Base-by-base conservation (phyloP, 1,140 invertebrate genomes). In the Diabrotica virgifera region DNA sequence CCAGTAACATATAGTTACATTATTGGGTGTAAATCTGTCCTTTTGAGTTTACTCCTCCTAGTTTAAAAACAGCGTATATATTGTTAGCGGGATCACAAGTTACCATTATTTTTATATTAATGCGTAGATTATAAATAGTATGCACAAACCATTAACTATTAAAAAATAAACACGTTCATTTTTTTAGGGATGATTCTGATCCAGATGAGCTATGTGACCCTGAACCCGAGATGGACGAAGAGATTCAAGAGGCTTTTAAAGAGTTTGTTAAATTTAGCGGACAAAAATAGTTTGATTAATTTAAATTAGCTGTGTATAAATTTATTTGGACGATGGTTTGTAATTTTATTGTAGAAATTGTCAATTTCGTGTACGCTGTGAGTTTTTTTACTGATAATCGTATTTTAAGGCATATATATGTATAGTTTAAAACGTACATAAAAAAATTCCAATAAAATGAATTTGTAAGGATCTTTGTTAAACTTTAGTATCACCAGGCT, bases 161-260 rank as follows among this genome's bases (percentile, higher is more conserved):
- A 52, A 24, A 24, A 2, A 24, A 24, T 4, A 4, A 56, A 37
- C 12, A 14, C 6, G 35, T 10, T 9, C 5, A 14, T 37, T 75
- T 76, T 71, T 75, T 71, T 66, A 79, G 76, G 56, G 73, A 79
- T 65, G 74, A 79, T 54, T 65, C 71, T n/a, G 77, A 79, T 72
- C 78, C 81, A 56, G 81, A 82, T 65, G 76, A 70, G 35, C 67
- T 81, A 10, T 78, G 68, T 64, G 80, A 83, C 71, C 74, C 81
- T 3, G 76, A 79, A 67, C 80, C 81, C 5, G 82, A 83, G 77
- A 84, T 84, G 82, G 80, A 82, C 64, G 80, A 82, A 70, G 82
- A 84, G 68, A 81, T 82, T 64, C 80, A 81, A 72, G 79, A 72
- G 56, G 82, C 81, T 59, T 84, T 81, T 68, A 78, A 80, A 69